Evolutionary conservation across 2,888 invertebrate species (phyloP).

Genomic region (Hydropsyche betteni): DNA sequence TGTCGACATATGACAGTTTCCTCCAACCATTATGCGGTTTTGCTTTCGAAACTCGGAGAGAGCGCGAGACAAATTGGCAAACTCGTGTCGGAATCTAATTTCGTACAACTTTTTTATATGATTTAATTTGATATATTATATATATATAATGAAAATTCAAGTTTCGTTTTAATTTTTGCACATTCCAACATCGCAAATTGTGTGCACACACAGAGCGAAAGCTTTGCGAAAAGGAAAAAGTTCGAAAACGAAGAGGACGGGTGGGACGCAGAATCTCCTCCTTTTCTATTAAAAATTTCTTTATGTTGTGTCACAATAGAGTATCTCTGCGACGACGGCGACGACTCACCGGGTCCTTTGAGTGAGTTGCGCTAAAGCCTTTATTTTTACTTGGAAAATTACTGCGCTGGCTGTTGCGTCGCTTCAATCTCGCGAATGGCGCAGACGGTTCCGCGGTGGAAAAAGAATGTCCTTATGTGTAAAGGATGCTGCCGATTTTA

Average conservation of each 20-base stretch:
- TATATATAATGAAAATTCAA: neutral
- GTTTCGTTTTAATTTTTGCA: too few species aligned
- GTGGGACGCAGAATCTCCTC: conserved; percentile 12
- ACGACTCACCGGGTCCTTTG: conserved; percentile 37
- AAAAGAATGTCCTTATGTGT: neutral
- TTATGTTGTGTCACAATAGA: conserved; percentile 46
- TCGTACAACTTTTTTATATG: too few species aligned
- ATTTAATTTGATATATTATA: too few species aligned
- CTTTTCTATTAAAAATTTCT: conserved; percentile 46
- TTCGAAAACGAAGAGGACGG: neutral
- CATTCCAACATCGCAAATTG: neutral
- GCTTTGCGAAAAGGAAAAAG: neutral
- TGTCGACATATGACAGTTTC: too few species aligned
- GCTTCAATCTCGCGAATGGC: conserved; percentile 39
- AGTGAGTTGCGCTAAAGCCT: conserved; percentile 42
- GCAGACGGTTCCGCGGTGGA: conserved; percentile 13
- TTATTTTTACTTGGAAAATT: conserved; percentile 44
- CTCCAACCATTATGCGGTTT: too few species aligned
- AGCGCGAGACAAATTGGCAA: too few species aligned
- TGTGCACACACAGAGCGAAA: conserved; percentile 14
- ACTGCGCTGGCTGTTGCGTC: conserved; percentile 34
- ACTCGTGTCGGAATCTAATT: too few species aligned
- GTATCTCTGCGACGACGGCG: conserved; percentile 33
- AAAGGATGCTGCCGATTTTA: too few species aligned
- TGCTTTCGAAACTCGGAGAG: too few species aligned